Evolutionary conservation across 1,140 invertebrate genomes (phyloP).

Genomic region (Dendrolimus punctatus): DNA sequence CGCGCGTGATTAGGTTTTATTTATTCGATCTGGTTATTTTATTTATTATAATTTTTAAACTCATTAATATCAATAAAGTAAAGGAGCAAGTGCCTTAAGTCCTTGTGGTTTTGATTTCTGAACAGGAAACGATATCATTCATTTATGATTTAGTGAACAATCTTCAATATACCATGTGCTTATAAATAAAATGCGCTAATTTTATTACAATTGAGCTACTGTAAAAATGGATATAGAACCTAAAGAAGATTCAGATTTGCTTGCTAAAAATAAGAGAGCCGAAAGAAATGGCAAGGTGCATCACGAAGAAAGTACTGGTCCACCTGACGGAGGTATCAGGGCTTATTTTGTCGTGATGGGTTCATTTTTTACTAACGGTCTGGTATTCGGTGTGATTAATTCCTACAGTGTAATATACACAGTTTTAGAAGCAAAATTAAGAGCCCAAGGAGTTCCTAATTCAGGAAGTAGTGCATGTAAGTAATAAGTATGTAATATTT

Average conservation of each 20-base stretch:
- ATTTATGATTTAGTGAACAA: no score
- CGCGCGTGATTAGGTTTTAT: no score
- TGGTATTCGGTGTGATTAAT: conserved; percentile 94
- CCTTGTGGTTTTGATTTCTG: no score
- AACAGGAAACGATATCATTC: no score
- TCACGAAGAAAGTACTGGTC: conserved; percentile 37
- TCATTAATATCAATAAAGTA: no score
- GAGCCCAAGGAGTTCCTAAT: conserved; percentile 75
- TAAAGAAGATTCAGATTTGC: conserved; percentile 48
- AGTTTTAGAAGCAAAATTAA: conserved; percentile 78
- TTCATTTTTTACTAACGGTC: conserved; percentile 91
- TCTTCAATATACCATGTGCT: conserved; percentile 10
- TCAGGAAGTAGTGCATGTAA: conserved; percentile 84
- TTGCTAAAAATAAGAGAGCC: conserved; percentile 27
- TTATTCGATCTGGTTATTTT: no score
- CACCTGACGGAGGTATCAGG: conserved; percentile 84
- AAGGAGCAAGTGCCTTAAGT: no score
- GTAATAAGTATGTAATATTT: conserved; percentile 12
- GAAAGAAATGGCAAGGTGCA: conserved; percentile 29
- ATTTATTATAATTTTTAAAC: no score
- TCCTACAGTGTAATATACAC: conserved; percentile 88
- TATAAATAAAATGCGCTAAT: conserved; percentile 9
- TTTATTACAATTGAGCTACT: conserved; percentile 13
- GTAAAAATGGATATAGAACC: conserved; percentile 32
- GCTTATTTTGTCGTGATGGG: conserved; percentile 89